Conservation (phyloP, 2,113 vertebrate species). For the Hemiscyllium ocellatum region DNA sequence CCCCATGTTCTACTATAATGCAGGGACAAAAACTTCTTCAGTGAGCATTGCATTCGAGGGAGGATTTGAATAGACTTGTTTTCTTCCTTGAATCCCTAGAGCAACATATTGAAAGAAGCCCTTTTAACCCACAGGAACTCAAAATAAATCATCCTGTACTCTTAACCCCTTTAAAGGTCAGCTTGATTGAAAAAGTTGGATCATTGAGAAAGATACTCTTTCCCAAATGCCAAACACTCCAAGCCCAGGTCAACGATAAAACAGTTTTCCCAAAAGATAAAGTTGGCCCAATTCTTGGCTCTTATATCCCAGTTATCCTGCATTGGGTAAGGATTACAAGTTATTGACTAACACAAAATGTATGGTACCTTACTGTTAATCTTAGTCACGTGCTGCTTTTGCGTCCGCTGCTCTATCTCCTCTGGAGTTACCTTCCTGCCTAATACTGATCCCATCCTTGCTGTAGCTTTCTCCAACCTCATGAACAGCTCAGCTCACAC, state of each 20-base stretch:
- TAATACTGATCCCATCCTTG: conserved; percentile 63
- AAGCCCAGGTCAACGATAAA: neutral
- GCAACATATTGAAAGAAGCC: neutral
- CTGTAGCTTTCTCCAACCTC: conserved; percentile 5
- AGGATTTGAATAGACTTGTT: neutral
- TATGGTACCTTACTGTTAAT: conserved; percentile 68
- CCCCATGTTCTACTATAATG: neutral
- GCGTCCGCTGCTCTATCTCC: conserved; percentile 51
- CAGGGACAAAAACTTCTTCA: neutral
- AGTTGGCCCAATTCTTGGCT: too few relatives aligned
- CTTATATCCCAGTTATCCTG: neutral
- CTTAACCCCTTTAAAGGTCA: neutral
- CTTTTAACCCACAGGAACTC: neutral
- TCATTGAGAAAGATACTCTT: neutral
- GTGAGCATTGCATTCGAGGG: neutral
- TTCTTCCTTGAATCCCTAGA: neutral
- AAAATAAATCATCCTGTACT: neutral
- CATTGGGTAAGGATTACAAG: neutral
- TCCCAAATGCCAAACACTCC: neutral
- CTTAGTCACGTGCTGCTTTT: conserved; percentile 57
- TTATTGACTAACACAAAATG: conserved; percentile 35
- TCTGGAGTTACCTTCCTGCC: conserved; percentile 57
- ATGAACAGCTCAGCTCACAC: neutral
- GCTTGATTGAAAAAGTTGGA: neutral
- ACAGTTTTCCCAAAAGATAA: neutral